These are phyloP conservation scores for Salvelinus alpinus DNA, from an alignment of 2,113 vertebrate species.

Conservation along the genomic window DNA sequence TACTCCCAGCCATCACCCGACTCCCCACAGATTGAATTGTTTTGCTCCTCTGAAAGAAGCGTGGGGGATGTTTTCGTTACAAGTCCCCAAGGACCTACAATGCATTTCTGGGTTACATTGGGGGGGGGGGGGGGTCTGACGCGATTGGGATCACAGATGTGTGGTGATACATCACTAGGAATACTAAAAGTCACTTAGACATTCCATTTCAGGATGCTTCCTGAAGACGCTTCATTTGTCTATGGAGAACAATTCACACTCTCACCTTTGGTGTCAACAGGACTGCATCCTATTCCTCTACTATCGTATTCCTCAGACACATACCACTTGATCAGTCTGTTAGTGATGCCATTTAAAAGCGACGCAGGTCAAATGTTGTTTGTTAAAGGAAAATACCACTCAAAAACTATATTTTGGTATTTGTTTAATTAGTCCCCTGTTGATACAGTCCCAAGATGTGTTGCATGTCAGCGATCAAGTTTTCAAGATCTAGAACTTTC, in stretches of 20 bases:
- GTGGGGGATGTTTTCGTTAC: constrained; percentile 47
- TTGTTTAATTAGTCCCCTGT: no score
- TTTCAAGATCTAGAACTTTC: no score
- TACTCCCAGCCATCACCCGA: constrained; percentile 18
- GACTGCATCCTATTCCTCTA: neutral
- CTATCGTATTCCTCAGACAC: neutral
- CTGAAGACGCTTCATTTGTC: constrained; percentile 1
- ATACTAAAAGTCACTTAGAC: constrained; percentile 43
- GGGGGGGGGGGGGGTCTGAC: constrained; percentile 7
- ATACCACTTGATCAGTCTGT: constrained; percentile 15
- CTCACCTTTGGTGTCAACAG: neutral
- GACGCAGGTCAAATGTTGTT: constrained; percentile 19
- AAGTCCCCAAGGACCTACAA: constrained; percentile 41
- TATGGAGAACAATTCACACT: constrained; percentile 1
- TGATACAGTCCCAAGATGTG: no score
- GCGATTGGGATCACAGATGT: constrained; percentile 52
- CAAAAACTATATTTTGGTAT: no score
- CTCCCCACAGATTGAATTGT: constrained; percentile 32
- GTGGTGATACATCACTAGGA: constrained; percentile 30
- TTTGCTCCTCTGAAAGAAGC: constrained; percentile 42
- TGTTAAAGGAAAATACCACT: constrained; percentile 3
- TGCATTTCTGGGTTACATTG: constrained; percentile 34
- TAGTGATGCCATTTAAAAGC: constrained; percentile 31
- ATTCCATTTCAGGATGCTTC: constrained; percentile 29
- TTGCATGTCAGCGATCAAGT: no score